Percentiles rank a stretch among this genome's conserved stretches.
Evolutionary conservation across 1,140 invertebrate genomes (phyloP).

Genomic region (Teleogryllus occipitalis): DNA sequence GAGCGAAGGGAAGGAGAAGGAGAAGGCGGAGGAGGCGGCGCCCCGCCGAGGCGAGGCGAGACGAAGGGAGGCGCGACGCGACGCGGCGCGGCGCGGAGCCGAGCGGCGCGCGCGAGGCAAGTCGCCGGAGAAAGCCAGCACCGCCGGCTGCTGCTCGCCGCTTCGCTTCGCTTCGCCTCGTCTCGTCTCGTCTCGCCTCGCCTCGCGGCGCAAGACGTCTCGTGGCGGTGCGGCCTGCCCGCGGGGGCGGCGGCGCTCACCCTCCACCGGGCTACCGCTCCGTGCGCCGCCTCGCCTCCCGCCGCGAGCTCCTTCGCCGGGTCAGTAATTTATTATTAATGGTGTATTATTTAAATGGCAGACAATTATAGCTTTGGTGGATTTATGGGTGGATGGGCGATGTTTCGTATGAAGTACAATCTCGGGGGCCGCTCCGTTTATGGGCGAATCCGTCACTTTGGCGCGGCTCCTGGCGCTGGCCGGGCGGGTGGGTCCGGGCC

Average conservation of each 20-base stretch:
- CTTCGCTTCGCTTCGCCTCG: not conserved
- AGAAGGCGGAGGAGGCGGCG: no score
- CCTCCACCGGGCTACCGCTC: not conserved
- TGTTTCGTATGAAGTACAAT: not conserved
- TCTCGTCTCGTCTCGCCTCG: not conserved
- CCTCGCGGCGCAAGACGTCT: not conserved
- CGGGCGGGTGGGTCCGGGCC: no score
- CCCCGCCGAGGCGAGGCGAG: no score
- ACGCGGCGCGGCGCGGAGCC: no score
- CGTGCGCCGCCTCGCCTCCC: no score
- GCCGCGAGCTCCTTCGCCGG: not conserved
- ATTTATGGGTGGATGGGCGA: not conserved
- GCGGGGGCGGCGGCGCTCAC: not conserved
- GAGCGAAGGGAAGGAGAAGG: not conserved
- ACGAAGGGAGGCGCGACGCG: no score
- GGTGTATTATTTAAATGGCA: not conserved
- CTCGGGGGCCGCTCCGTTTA: not conserved
- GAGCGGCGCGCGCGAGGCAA: no score
- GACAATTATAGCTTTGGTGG: not conserved
- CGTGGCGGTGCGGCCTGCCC: no score
- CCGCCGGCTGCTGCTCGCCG: not conserved
- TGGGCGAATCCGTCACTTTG: not conserved
- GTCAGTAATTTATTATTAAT: slow-evolving; percentile 1
- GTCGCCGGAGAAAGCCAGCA: not conserved
- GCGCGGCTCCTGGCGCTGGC: not conserved